A percentile compares a stretch with the other conserved stretches of the same genome.
phyloP scores from a whole-genome alignment of 2,797 vertebrate species.

The Dipus sagitta region DNA sequence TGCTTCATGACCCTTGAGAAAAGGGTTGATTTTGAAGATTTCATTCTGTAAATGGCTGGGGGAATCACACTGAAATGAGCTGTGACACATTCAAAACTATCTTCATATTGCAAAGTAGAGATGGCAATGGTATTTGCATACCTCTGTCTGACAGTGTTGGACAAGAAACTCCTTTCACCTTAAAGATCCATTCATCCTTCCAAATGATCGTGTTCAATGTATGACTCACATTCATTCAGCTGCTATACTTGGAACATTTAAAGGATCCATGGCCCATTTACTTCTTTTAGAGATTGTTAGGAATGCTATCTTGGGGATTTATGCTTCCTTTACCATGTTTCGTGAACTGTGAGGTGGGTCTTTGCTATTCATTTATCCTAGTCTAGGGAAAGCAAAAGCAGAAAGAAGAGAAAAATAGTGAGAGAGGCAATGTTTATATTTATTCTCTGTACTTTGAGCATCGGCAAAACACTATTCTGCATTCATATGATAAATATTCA shows the following conservation, averaged over 20 bases:
- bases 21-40: constrained; percentile 68
- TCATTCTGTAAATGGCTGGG: constrained; percentile 72
- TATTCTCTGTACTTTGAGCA: constrained; percentile 66
- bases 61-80: constrained; percentile 73
- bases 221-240: constrained; percentile 79
- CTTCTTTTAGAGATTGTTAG: constrained; percentile 83
- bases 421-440: constrained; percentile 63
- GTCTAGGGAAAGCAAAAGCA: constrained; percentile 65
- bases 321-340: constrained; percentile 81
- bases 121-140: constrained; percentile 67
- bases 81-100: constrained; percentile 69
- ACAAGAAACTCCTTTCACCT: constrained; percentile 74
- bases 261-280: constrained; percentile 83
- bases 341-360: constrained; percentile 80
- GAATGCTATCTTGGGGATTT: constrained; percentile 82
- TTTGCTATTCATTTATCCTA: constrained; percentile 82
- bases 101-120: constrained; percentile 65
- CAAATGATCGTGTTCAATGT: constrained; percentile 78
- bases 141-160: constrained; percentile 56
- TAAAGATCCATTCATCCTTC: constrained; percentile 79
- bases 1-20: constrained; percentile 75
- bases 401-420: constrained; percentile 71
- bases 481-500: constrained; percentile 76
- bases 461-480: constrained; percentile 63
- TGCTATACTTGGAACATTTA: constrained; percentile 79